Conservation (phyloP, 2,888 invertebrate species). For the Caenorhabditis japonica region DNA sequence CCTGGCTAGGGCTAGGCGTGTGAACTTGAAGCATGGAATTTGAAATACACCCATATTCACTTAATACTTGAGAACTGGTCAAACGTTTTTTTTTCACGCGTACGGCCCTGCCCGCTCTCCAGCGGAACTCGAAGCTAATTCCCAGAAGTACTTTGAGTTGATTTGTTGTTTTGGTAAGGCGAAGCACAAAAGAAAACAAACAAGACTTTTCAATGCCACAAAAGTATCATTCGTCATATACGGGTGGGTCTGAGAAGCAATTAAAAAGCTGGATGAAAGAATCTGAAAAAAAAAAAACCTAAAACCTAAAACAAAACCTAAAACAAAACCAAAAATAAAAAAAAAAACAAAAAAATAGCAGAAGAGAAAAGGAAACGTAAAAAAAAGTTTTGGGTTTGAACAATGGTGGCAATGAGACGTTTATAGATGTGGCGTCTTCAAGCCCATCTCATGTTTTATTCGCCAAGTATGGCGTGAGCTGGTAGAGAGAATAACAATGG, state of each 20-base stretch:
- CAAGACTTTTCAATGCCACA: slow-evolving; percentile 35
- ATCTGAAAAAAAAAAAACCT: background rate
- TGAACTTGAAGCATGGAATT: too few species aligned
- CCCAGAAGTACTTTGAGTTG: slow-evolving; percentile 50
- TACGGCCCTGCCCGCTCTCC: slow-evolving; percentile 2
- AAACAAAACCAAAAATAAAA: background rate
- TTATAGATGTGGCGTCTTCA: slow-evolving; percentile 34
- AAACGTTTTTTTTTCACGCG: slow-evolving; percentile 39
- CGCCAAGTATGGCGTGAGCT: slow-evolving; percentile 43
- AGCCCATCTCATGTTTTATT: slow-evolving; percentile 47
- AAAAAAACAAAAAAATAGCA: background rate
- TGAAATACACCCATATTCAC: too few species aligned
- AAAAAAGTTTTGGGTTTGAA: slow-evolving; percentile 27
- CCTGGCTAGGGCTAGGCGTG: too few species aligned
- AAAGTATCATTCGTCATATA: slow-evolving; percentile 43
- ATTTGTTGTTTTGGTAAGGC: slow-evolving; percentile 40
- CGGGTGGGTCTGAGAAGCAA: slow-evolving; percentile 12
- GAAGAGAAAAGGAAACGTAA: background rate
- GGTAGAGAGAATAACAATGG: slow-evolving; percentile 36
- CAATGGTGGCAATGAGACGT: slow-evolving; percentile 43
- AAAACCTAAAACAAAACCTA: background rate
- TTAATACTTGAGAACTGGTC: slow-evolving; percentile 20
- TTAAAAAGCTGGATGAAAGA: too few species aligned
- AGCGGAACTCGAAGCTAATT: slow-evolving; percentile 34
- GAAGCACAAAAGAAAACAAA: slow-evolving; percentile 13